These are phyloP conservation scores for Leptarthrus brevirostris DNA, from an alignment of 2,888 invertebrate genomes.

Conservation along the genomic window DNA sequence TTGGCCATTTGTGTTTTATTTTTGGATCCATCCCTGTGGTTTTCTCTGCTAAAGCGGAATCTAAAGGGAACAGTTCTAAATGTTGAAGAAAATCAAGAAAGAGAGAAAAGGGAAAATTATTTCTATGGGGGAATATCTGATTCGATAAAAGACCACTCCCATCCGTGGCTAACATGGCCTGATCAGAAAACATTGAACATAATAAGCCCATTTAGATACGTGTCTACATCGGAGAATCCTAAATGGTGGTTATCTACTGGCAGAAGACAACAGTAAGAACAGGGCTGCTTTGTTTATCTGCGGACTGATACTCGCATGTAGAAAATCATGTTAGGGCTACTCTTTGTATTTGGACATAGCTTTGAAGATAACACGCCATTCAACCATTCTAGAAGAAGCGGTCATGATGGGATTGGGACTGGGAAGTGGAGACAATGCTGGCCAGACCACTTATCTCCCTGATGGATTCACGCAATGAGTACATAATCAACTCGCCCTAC, in stretches of 20 bases:
- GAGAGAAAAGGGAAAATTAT: constrained; percentile 8
- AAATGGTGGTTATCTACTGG: constrained; percentile 28
- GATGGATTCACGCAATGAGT: constrained; percentile 1
- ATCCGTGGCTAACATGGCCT: neutral
- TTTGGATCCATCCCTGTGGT: neutral
- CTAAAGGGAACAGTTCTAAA: neutral
- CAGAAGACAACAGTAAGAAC: constrained; percentile 6
- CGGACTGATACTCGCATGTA: constrained; percentile 37
- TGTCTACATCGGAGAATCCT: neutral
- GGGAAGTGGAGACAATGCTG: constrained; percentile 12
- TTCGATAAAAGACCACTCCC: constrained; percentile 39
- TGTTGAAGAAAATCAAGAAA: neutral
- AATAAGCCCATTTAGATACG: constrained; percentile 46
- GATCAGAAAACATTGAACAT: constrained; percentile 43
- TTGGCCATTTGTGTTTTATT: neutral
- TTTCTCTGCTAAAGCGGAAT: neutral
- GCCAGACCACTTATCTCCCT: constrained; percentile 4
- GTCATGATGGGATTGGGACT: constrained; percentile 2
- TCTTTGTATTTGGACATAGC: constrained; percentile 35
- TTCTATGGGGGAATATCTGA: constrained; percentile 14
- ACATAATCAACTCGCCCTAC: neutral
- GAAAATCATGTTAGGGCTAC: constrained; percentile 38
- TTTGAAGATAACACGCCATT: constrained; percentile 35
- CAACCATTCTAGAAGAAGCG: constrained; percentile 11
- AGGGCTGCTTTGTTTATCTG: constrained; percentile 14